Percentiles rank a stretch among this genome's conserved stretches.
These are phyloP conservation scores for Rafetus swinhoei DNA, from an alignment of 2,113 vertebrate species.

Conservation along the genomic window DNA sequence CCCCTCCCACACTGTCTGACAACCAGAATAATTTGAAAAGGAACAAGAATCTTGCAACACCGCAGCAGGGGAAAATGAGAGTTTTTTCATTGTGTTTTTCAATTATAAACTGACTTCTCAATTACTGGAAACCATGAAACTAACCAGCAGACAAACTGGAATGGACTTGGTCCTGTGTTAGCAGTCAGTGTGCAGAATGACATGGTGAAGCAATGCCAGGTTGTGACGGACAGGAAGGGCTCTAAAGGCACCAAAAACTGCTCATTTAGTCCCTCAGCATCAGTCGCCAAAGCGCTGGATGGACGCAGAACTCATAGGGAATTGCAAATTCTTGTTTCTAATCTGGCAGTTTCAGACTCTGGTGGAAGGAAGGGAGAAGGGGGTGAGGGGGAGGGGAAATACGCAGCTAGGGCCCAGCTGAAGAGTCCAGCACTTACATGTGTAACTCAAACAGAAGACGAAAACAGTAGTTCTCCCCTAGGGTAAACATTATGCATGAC, in stretches of 20 bases:
- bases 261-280: background rate
- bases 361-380: too few relatives aligned
- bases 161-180: background rate
- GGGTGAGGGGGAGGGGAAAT: background rate
- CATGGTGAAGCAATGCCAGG: fast-evolving
- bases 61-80: background rate
- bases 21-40: background rate
- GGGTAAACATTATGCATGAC: background rate
- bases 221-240: background rate
- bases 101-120: background rate
- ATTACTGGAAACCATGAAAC: background rate
- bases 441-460: background rate
- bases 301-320: background rate
- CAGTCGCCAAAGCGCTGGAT: fast-evolving
- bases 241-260: background rate
- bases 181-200: background rate
- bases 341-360: background rate
- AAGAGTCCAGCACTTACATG: fast-evolving
- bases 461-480: background rate
- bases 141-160: background rate
- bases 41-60: background rate
- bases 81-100: background rate
- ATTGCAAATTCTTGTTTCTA: background rate
- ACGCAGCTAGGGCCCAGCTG: fast-evolving
- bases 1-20: background rate